Evolutionary conservation across 2,113 vertebrate genomes (phyloP).

Genomic region (Rana temporaria): DNA sequence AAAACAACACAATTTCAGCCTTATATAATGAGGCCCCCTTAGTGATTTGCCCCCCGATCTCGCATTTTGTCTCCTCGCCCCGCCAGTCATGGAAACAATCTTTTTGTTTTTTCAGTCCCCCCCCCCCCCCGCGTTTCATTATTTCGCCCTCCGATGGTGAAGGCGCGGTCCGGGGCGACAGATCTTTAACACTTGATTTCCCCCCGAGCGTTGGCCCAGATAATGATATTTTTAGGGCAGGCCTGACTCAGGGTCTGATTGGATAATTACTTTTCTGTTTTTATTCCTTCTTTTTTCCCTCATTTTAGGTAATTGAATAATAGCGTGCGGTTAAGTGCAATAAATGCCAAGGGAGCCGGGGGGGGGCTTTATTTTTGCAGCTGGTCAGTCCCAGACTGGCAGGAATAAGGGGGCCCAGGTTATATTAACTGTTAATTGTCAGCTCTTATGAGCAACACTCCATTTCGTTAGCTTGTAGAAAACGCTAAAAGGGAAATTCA

Average conservation of each 20-base stretch:
- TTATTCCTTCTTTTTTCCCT: conserved; percentile 22
- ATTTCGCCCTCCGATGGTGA: no score
- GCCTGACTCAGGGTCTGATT: conserved; percentile 38
- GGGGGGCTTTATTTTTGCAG: conserved; percentile 45
- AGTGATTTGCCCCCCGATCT: no score
- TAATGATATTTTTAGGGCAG: conserved; percentile 34
- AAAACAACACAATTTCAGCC: no score
- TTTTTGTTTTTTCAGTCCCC: no score
- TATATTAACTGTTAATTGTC: conserved; percentile 53
- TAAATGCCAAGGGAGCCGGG: conserved; percentile 18
- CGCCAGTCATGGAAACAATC: no score
- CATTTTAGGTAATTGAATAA: conserved; percentile 57
- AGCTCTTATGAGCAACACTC: conserved; percentile 48
- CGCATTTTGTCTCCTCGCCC: no score
- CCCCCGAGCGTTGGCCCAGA: conserved; percentile 8
- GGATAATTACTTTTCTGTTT: conserved; percentile 55
- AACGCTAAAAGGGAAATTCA: not conserved
- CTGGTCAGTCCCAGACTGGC: conserved; percentile 41
- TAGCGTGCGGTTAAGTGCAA: conserved; percentile 44
- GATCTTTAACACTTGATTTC: not conserved
- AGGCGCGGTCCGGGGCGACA: no score
- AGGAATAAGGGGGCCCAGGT: not conserved
- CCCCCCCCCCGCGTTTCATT: no score
- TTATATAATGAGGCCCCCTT: no score
- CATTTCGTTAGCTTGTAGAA: not conserved